phyloP scores from a whole-genome alignment of 2,797 vertebrate species.

The Myotis planiceps region DNA sequence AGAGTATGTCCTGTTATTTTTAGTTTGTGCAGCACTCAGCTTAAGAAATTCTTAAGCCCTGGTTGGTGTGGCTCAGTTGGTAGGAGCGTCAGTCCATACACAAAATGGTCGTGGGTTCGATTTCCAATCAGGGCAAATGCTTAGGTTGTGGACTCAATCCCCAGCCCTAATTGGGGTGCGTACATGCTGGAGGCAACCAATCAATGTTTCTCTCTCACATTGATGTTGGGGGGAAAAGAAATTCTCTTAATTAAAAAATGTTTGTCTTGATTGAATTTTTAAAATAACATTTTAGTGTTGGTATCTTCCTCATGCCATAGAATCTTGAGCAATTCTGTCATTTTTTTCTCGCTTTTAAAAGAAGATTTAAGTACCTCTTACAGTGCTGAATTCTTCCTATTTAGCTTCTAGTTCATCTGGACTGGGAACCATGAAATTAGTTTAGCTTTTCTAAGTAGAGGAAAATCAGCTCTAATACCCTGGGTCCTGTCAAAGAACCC shows the following conservation, averaged over 20 bases:
- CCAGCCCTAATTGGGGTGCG: too few relatives aligned
- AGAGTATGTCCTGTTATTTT: not conserved
- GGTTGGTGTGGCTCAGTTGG: too few relatives aligned
- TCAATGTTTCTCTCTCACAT: too few relatives aligned
- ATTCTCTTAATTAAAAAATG: not conserved
- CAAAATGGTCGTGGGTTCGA: too few relatives aligned
- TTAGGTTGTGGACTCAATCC: too few relatives aligned
- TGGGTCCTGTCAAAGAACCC: not conserved
- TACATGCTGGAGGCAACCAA: too few relatives aligned
- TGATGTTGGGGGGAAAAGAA: not conserved
- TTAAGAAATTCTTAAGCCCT: not conserved
- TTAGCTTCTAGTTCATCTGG: not conserved
- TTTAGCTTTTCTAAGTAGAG: not conserved
- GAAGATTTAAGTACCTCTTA: not conserved
- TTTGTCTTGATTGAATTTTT: not conserved
- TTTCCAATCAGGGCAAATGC: too few relatives aligned
- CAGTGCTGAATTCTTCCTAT: not conserved
- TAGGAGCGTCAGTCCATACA: too few relatives aligned
- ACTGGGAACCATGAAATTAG: not conserved
- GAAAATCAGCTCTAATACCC: not conserved
- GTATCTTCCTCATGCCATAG: not conserved
- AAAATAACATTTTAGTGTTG: not conserved
- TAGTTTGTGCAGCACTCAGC: not conserved
- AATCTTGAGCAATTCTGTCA: not conserved
- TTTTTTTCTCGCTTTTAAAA: not conserved